Base-by-base conservation (phyloP, 2,113 vertebrate genomes). In the Tretioscincus oriximinensis region DNA sequence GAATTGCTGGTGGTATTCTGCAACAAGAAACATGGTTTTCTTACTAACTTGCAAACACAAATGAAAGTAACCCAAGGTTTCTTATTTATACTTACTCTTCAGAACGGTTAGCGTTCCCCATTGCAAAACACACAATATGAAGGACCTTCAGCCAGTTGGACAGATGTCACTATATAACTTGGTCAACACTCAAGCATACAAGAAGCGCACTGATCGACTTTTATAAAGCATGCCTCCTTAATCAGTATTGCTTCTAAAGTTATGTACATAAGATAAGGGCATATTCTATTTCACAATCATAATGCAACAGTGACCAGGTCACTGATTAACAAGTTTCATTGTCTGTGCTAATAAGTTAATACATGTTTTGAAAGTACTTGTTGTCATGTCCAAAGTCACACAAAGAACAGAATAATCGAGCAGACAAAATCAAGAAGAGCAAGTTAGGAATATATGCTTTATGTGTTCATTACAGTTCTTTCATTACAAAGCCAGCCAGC, bases 61-160 rank as follows among this genome's bases (percentile, higher is more conserved):
- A 76, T 14, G 89, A 82, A 73, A 84, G 16, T 24, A 29, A 72
- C 0, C 0, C 26, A 88, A 47, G 49, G 49, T 51, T 51, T 14
- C 51, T 47, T 0, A 1, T 60, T 84, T 20, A 76, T 87, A 96
- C 96, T 96, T 94, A 97, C 96, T 94, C 93, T 93, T 92, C 93
- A 77, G 93, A 86, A 54, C 95, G 96, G 89, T 95, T 95, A 81
- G 92, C 91, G 73, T 92, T 66, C 88, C 95, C 96, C 96, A 97
- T 96, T 88, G 83, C 61, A 79, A 84, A 63, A 71, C 73, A 77
- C 64, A 60, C 82, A 83, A 49, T 41, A 41, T 49, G 54, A 70
- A 16, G 26, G 71, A 58, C 65, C 22, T 83, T 78, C 69, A 80
- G 1, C 24, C 69, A 0, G 35, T 21, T 9, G 35, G 66, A 70